These are phyloP conservation scores for Drosophila pectinifera DNA, from an alignment of 1,140 invertebrate species.

Conservation along the genomic window DNA sequence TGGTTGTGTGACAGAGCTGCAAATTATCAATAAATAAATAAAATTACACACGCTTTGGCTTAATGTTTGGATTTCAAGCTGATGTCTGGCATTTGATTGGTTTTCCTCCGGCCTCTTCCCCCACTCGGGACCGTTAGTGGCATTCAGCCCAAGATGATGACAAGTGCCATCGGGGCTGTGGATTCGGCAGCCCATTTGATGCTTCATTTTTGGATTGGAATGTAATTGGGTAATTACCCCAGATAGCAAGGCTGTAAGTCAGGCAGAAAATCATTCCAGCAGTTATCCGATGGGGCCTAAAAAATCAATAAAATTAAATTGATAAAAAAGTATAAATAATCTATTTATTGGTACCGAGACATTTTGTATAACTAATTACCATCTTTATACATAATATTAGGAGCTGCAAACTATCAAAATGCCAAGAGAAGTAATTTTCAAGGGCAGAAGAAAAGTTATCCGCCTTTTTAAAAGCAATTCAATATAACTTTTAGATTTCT, in stretches of 20 bases:
- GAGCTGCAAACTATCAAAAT: too few species aligned
- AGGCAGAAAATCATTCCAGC: background rate
- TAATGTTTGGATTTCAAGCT: slow-evolving; percentile 69
- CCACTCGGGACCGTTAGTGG: background rate
- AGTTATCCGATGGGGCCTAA: background rate
- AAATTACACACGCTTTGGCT: slow-evolving; percentile 77
- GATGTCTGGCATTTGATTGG: slow-evolving; percentile 78
- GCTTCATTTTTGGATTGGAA: slow-evolving; percentile 42
- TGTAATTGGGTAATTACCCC: slow-evolving; percentile 50
- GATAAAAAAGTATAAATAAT: too few species aligned
- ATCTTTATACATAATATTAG: too few species aligned
- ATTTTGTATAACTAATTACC: too few species aligned
- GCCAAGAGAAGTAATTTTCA: too few species aligned
- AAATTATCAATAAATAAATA: slow-evolving; percentile 83
- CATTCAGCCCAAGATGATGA: slow-evolving; percentile 21
- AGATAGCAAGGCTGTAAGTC: slow-evolving; percentile 8
- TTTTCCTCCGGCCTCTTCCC: slow-evolving; percentile 31
- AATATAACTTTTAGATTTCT: too few species aligned
- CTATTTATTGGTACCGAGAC: background rate
- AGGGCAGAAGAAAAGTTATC: too few species aligned
- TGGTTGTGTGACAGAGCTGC: slow-evolving; percentile 61
- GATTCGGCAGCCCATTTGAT: background rate
- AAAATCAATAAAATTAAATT: slow-evolving; percentile 17
- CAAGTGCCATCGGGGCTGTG: slow-evolving; percentile 1
- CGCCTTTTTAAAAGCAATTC: too few species aligned